These are phyloP conservation scores for Phylloscopus whistleri DNA, from an alignment of 2,113 vertebrate species.

Conservation along the genomic window DNA sequence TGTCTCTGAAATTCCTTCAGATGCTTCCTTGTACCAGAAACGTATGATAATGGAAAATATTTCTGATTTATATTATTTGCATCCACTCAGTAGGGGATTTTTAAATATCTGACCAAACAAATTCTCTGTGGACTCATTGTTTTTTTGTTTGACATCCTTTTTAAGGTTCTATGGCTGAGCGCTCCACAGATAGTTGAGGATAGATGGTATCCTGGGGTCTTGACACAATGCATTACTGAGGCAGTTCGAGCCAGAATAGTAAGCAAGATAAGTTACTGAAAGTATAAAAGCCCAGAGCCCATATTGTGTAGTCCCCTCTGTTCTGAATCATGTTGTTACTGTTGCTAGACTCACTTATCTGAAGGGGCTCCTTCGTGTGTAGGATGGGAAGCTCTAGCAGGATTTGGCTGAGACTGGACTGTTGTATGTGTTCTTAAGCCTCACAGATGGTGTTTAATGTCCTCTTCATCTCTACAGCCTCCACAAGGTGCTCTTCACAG, in stretches of 20 bases:
- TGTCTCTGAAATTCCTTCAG: background rate
- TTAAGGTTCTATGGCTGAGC: background rate
- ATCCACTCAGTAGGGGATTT: background rate
- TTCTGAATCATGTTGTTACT: background rate
- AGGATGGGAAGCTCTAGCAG: background rate
- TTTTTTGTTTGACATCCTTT: background rate
- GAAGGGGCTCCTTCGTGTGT: background rate
- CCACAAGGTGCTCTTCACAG: conserved; percentile 98
- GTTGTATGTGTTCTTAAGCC: background rate
- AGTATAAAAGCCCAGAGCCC: background rate
- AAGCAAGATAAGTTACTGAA: background rate
- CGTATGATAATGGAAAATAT: background rate
- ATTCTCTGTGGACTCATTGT: background rate
- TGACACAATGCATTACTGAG: background rate
- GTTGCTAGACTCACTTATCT: background rate
- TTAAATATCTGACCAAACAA: background rate
- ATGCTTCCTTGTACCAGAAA: background rate
- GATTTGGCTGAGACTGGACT: background rate
- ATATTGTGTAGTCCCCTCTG: background rate
- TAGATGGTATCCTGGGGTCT: background rate
- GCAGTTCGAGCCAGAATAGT: background rate
- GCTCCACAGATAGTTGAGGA: background rate
- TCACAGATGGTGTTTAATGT: background rate
- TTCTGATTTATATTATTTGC: background rate
- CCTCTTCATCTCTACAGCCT: conserved; percentile 73